Base-by-base conservation (phyloP, 2,113 vertebrate species). In the Chlamydotis undulata region DNA sequence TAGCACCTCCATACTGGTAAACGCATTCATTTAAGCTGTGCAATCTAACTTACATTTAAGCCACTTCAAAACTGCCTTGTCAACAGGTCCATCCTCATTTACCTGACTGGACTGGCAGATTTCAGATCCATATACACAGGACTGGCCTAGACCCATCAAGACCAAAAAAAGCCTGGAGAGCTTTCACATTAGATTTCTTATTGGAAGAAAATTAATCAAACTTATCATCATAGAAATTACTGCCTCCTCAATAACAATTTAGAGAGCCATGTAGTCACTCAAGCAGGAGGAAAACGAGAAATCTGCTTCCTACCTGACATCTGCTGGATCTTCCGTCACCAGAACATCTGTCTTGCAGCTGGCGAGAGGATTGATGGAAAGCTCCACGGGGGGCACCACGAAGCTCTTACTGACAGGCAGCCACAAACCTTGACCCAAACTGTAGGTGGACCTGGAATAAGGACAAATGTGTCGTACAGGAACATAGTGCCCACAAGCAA, bases 371-470 rank as follows among this genome's bases (percentile, higher is more conserved):
- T 99, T 99, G 98, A 99, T 99, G 39, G 99, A 99, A 96, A 99
- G 98, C 85, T 99, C 99, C 97, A 99, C 98, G 0, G 99, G 99
- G 4, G 99, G 99, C 29, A 99, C 99, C 96, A 99, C 99, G 2
- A 99, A 99, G 97, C 99, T 99, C 97, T 99, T 99, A 97, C 99
- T 99, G 98, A 99, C 99, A 7, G 99, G 99, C 91, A 99, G 98
- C 99, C 99, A 99, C 96, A 99, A 95, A 33, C 99, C 99, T 97
- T 99, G 99, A 87, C 99, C 99, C 97, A 99, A 96, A 96, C 99
- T 99, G 97, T 99, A 99, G 93, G 99, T 99, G 61, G 99, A 99
- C 98, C 99, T 99, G 97, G 49, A 95, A 96, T 28, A 90, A 94
- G 96, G 96, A 96, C 93, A 86, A 83, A 74, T 0, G 0, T 10